These are phyloP conservation scores for Cassiopea xamachana DNA, from an alignment of 30 jellyfish, hydroid and myxozoan species.

Conservation along the genomic window DNA sequence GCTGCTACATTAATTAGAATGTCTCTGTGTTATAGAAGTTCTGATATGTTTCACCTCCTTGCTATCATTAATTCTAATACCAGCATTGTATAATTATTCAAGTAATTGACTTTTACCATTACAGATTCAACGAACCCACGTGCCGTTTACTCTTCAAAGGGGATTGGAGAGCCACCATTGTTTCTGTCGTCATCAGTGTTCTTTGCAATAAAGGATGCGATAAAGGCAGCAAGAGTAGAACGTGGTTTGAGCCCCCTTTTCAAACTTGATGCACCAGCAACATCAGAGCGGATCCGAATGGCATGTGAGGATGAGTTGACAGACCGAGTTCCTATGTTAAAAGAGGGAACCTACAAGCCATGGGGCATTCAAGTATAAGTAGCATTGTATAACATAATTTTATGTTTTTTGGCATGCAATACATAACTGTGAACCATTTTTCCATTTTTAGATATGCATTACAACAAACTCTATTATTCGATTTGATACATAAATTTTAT, in stretches of 20 bases:
- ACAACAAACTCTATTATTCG: too few species aligned
- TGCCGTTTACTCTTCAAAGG: slow-evolving; percentile 66
- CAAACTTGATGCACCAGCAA: slow-evolving; percentile 62
- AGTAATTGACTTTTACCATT: not conserved
- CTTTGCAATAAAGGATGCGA: slow-evolving; percentile 68
- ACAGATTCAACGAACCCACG: slow-evolving; percentile 57
- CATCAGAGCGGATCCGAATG: slow-evolving; percentile 54
- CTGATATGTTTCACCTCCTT: not conserved
- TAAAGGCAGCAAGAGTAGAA: slow-evolving; percentile 46
- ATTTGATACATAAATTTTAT: too few species aligned
- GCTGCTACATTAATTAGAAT: too few species aligned
- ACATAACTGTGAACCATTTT: too few species aligned
- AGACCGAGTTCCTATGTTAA: slow-evolving; percentile 11
- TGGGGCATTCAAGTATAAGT: slow-evolving; percentile 64
- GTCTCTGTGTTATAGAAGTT: too few species aligned
- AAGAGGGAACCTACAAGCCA: slow-evolving; percentile 40
- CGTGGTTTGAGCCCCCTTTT: slow-evolving; percentile 36
- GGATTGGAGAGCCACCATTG: slow-evolving; percentile 66
- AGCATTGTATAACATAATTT: too few species aligned
- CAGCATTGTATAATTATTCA: too few species aligned
- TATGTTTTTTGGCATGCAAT: too few species aligned
- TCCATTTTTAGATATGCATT: too few species aligned
- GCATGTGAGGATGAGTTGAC: slow-evolving; percentile 68
- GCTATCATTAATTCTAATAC: not conserved
- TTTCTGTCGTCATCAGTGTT: slow-evolving; percentile 58